Percentiles rank a stretch among this genome's conserved stretches.
Conservation (phyloP, 2,888 invertebrate genomes). For the Melanostoma mellinum region DNA sequence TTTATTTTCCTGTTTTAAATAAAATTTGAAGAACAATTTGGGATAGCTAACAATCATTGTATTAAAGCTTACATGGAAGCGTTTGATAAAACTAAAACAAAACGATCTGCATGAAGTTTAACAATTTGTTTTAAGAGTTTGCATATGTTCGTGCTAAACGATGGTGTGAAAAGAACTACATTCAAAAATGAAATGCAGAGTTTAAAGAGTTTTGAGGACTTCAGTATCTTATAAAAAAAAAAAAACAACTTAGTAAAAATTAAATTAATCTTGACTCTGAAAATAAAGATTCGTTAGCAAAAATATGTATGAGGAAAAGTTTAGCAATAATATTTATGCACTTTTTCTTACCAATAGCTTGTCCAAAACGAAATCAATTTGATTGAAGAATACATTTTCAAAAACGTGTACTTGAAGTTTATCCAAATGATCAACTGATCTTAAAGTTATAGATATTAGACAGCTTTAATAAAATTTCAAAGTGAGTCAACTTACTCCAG, state of each 20-base stretch:
- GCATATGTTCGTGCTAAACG: constrained; percentile 27
- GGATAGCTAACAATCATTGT: not conserved
- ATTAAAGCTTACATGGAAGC: constrained; percentile 32
- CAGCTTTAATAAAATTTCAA: not conserved
- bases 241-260: too few relatives aligned
- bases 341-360: constrained; percentile 30
- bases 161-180: constrained; percentile 43
- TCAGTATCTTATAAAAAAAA: not conserved
- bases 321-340: too few relatives aligned
- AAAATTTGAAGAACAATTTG: not conserved
- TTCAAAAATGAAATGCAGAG: constrained; percentile 40
- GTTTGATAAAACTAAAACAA: constrained; percentile 22
- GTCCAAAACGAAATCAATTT: constrained; percentile 25
- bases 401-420: constrained; percentile 20
- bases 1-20: constrained; percentile 28
- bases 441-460: not conserved
- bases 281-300: too few relatives aligned
- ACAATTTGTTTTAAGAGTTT: constrained; percentile 30
- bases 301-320: too few relatives aligned
- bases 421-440: constrained; percentile 19
- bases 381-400: constrained; percentile 27
- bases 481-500: constrained; percentile 33
- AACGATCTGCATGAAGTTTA: constrained; percentile 13
- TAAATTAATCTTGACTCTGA: too few relatives aligned
- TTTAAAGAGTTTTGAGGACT: constrained; percentile 24